Base-by-base conservation (phyloP, 1,140 invertebrate species). In the Calycopis cecrops region DNA sequence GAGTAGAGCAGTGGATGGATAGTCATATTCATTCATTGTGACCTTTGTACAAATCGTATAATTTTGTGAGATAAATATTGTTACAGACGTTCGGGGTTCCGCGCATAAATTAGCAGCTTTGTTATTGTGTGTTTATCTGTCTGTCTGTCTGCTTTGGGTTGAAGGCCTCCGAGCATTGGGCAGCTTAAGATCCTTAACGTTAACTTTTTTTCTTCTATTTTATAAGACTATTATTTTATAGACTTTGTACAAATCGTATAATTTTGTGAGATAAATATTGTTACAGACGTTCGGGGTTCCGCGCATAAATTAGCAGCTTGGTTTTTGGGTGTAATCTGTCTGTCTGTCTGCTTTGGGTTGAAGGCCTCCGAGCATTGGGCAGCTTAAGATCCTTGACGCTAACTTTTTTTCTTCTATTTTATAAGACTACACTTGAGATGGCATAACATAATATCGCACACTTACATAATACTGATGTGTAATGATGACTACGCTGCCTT, bases 1-100 rank as follows among this genome's bases (percentile, higher is more conserved):
- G n/a, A 28, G 21, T n/a, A n/a, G n/a, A 28, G 21, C 21, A 28
- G 21, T 2, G 2, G 21, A 2, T 28, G 21, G 21, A 28, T 28
- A 28, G 21, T 28, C n/a, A 16, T 12, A 40, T 16, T 42, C 9
- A 16, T 44, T n/a, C n/a, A 44, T 9, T 9, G 17, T 17, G 40
- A 44, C 40, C 40, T 44, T 16, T 44, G 9, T 8, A 44, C 40
- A 42, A 4, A 9, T 37, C 9, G 16, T 16, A 44, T 16, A 44
- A n/a, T n/a, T 44, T 14, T 44, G 40, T 17, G 40, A 44, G 40
- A 44, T 44, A 44, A 44, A 44, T 44, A 44, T 44, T 44, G 12
- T 44, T 17, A 44, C 40, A 44, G 14, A 44, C 14, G 21, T 28
- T 28, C 21, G 14, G 40, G 16, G 14, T 44, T 44, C 21, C 17